phyloP scores from a whole-genome alignment of 2,888 invertebrate genomes.

The Unio pictorum region DNA sequence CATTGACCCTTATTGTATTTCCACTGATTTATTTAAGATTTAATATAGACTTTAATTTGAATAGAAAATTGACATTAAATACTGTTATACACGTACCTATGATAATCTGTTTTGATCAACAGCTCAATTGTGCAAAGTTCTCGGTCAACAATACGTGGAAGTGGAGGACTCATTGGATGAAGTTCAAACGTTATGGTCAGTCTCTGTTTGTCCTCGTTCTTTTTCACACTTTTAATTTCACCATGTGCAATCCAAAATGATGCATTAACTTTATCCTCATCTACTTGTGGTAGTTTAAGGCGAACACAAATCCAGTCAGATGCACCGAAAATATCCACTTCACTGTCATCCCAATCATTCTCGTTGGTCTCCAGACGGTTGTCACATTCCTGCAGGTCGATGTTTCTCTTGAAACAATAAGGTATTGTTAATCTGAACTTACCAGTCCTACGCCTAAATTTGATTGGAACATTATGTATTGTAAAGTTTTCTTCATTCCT shows the following conservation, averaged over 20 bases:
- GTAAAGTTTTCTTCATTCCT: slow-evolving; percentile 12
- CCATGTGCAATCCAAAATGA: slow-evolving; percentile 24
- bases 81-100: too few species aligned
- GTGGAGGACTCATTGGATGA: slow-evolving; percentile 9
- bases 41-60: too few species aligned
- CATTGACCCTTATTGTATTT: too few species aligned
- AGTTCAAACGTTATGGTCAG: slow-evolving; percentile 16
- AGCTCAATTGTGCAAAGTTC: slow-evolving; percentile 17
- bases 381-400: slow-evolving; percentile 12
- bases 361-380: background rate
- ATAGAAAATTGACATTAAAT: too few species aligned
- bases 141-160: background rate
- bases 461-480: slow-evolving; percentile 27
- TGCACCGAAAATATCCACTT: too few species aligned
- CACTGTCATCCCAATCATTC: background rate
- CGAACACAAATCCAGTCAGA: too few species aligned
- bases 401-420: slow-evolving; percentile 23
- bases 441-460: slow-evolving; percentile 13
- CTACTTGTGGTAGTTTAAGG: too few species aligned
- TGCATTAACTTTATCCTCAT: too few species aligned
- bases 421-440: slow-evolving; percentile 15
- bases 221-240: slow-evolving; percentile 11
- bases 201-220: background rate
- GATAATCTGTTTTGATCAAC: too few species aligned
- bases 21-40: too few species aligned